Evolutionary conservation across 2,888 invertebrate species (phyloP), one percentile per base, ranked within the genome.

Genomic region (Arenicola marina): DNA sequence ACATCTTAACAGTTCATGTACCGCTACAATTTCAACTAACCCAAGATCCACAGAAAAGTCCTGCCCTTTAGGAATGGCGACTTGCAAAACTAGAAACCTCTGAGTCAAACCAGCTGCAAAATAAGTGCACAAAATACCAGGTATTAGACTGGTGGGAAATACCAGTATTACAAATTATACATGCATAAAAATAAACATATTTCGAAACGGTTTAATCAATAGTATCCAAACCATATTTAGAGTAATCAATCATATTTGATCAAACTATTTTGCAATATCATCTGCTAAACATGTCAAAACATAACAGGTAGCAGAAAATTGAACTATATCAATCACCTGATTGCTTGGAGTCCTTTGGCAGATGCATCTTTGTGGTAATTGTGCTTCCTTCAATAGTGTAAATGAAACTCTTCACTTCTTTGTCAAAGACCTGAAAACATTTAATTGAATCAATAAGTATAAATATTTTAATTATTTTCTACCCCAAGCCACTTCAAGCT

Each of bases 11-110:
- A 18, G 18, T 18, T 38, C 38, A 11, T 38, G 11, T 38, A 38
- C 38, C 11, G 11, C 11, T 15, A 38, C 18, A 38, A 11, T 38
- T 38, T 38, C 18, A 38, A 63, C 59, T 55, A 70, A 82, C 81
- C 80, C 79, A 28, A 82, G 62, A 59, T 82, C 81, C 62, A 82
- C 69, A n/a, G 76, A 76, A 63, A 80, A 78, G 58, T 82, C 81
- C 45, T 74, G 73, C n/a, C 80, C 80, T 66, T 76, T 76, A 18
- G 74, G 69, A 11, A 82, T 60, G 59, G 68, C 73, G 18, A 81
- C 31, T 61, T 82, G 82, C 18, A 81, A 65, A 26, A 82, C 73
- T 28, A 82, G 68, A 63, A 72, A 81, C 21, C 77, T 69, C 66
- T 82, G 82, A 1, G 81, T 70, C 24, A 82, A 68, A 21, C 75